Conservation (phyloP, 2,113 vertebrate genomes). For the Mesocricetus auratus region DNA sequence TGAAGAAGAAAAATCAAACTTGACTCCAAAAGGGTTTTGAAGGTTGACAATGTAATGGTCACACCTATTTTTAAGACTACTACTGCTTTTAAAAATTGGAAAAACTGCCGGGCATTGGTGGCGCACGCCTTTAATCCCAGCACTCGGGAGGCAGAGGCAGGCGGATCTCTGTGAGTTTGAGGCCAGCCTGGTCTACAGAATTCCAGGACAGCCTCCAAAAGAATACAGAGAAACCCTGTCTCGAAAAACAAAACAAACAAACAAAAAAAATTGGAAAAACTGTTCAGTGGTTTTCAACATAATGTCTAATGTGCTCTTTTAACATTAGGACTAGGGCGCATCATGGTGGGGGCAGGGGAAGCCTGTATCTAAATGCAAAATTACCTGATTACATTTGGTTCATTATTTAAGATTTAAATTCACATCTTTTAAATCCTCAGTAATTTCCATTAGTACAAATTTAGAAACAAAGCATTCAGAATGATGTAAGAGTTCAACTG, state of each 20-base stretch:
- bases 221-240: no score
- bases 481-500: slow-evolving; percentile 11
- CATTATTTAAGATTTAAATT: background rate
- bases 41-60: background rate
- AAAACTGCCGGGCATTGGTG: no score
- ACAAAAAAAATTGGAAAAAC: no score
- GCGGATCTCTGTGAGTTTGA: no score
- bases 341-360: background rate
- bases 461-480: background rate
- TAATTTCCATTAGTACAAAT: background rate
- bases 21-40: background rate
- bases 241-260: no score
- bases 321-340: background rate
- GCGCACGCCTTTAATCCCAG: no score
- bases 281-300: background rate
- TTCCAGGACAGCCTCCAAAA: no score
- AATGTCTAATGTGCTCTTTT: background rate
- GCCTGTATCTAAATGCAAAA: background rate
- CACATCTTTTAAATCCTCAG: slow-evolving; percentile 8
- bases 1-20: background rate
- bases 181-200: no score
- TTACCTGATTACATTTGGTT: slow-evolving; percentile 22
- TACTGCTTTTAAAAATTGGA: slow-evolving; percentile 15
- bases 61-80: background rate
- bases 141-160: no score